phyloP scores from a whole-genome alignment of 2,888 invertebrate species.

The Chamaedrilus cognettii region DNA sequence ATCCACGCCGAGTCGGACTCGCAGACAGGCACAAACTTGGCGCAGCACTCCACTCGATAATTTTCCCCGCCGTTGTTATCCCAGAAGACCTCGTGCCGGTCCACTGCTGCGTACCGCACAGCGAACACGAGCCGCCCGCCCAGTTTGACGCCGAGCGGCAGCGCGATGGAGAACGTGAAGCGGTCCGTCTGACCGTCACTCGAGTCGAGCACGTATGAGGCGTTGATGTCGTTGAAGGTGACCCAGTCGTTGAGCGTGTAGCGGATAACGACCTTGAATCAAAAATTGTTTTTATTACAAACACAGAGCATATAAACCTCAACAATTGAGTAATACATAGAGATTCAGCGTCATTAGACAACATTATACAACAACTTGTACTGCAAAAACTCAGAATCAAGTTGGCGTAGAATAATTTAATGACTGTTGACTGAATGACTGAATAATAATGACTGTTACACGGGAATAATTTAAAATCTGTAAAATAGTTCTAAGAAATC shows the following conservation, averaged over 20 bases:
- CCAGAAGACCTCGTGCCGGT: conserved; percentile 46
- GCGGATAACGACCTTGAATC: conserved; percentile 74
- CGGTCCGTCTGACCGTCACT: conserved; percentile 93
- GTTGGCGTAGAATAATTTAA: too few species aligned
- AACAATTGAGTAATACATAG: too few species aligned
- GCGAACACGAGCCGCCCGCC: conserved; percentile 51
- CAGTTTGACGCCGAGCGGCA: conserved; percentile 45
- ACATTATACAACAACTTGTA: too few species aligned
- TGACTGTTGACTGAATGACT: too few species aligned
- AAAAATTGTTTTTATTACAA: too few species aligned
- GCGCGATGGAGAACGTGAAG: conserved; percentile 70
- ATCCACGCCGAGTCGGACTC: conserved; percentile 16
- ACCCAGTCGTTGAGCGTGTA: conserved; percentile 87
- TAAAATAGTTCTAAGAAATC: too few species aligned
- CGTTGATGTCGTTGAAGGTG: conserved; percentile 80
- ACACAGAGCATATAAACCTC: too few species aligned
- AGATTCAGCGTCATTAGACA: too few species aligned
- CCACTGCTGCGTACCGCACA: conserved; percentile 43
- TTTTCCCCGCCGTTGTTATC: conserved; percentile 53
- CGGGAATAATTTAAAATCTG: too few species aligned
- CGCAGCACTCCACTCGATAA: conserved; percentile 38
- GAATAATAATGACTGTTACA: too few species aligned
- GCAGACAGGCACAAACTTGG: conserved; percentile 15
- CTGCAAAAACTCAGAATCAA: too few species aligned
- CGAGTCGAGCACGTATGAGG: conserved; percentile 73